phyloP scores from a whole-genome alignment of 2,888 invertebrate species.

The Asteroscopus sphinx region DNA sequence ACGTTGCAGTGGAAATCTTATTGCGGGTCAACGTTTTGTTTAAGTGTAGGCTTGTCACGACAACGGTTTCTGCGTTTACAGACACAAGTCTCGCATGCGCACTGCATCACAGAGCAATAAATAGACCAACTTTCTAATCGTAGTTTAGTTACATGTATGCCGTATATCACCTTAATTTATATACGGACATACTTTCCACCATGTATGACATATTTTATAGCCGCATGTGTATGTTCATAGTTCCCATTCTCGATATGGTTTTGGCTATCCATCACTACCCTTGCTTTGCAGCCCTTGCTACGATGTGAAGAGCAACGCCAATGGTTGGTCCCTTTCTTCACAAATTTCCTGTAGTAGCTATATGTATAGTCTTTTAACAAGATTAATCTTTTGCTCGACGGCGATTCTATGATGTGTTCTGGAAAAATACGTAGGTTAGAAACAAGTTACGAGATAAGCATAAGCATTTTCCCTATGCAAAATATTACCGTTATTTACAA shows the following conservation, averaged over 20 bases:
- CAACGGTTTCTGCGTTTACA: no score
- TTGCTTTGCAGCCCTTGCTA: slow-evolving; percentile 30
- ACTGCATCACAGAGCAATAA: no score
- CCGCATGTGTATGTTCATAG: slow-evolving; percentile 22
- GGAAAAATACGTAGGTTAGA: slow-evolving; percentile 9
- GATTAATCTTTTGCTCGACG: slow-evolving; percentile 20
- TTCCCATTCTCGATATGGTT: slow-evolving; percentile 11
- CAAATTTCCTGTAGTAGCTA: not conserved
- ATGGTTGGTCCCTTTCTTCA: slow-evolving; percentile 23
- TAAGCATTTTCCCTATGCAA: no score
- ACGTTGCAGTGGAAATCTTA: no score
- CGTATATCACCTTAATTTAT: not conserved
- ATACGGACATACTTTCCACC: slow-evolving; percentile 1
- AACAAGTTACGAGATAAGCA: no score
- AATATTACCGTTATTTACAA: no score
- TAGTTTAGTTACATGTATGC: no score
- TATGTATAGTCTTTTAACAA: slow-evolving; percentile 29
- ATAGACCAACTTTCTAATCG: no score
- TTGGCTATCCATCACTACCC: slow-evolving; percentile 9
- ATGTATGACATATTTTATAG: not conserved
- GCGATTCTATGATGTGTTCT: slow-evolving; percentile 19
- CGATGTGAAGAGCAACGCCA: slow-evolving; percentile 39
- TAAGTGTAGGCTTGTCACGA: no score
- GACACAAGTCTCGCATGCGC: no score
- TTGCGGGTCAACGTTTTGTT: no score